Conservation (phyloP, 2,888 invertebrate genomes). For the Alitta virens region DNA sequence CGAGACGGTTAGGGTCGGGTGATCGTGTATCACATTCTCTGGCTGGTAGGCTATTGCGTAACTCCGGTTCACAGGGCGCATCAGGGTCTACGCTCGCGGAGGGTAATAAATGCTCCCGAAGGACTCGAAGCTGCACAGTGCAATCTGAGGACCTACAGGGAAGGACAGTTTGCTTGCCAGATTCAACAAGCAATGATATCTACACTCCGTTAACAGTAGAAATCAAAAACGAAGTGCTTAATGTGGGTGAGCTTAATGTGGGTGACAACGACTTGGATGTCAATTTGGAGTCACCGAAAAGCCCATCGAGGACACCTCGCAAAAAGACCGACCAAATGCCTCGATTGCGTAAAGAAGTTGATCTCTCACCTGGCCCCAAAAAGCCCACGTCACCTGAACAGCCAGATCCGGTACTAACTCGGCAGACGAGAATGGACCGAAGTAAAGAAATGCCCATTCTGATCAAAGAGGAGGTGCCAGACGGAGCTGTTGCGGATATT, state of each 20-base stretch:
- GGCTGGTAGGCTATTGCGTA: background rate
- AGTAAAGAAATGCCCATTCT: constrained; percentile 9
- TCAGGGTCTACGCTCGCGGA: background rate
- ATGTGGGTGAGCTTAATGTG: background rate
- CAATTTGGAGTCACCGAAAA: background rate
- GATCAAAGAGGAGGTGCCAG: constrained; percentile 2
- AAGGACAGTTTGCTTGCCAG: too few species aligned
- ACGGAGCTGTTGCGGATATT: background rate
- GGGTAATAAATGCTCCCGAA: background rate
- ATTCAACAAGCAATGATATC: background rate
- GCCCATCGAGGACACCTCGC: background rate
- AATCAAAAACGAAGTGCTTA: background rate
- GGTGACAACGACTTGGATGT: background rate
- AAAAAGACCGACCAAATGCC: constrained; percentile 4
- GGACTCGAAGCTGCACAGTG: background rate
- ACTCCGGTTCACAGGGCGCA: too few species aligned
- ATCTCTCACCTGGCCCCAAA: background rate
- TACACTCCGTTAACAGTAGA: background rate
- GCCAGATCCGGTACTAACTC: background rate
- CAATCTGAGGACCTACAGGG: background rate
- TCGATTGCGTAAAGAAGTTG: constrained; percentile 6
- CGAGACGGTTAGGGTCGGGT: background rate
- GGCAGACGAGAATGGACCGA: background rate
- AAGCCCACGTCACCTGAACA: background rate
- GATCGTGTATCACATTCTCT: background rate